Percentiles rank a stretch among this genome's conserved stretches.
These are phyloP conservation scores for Alitta virens DNA, from an alignment of 2,888 invertebrate genomes.

Conservation along the genomic window DNA sequence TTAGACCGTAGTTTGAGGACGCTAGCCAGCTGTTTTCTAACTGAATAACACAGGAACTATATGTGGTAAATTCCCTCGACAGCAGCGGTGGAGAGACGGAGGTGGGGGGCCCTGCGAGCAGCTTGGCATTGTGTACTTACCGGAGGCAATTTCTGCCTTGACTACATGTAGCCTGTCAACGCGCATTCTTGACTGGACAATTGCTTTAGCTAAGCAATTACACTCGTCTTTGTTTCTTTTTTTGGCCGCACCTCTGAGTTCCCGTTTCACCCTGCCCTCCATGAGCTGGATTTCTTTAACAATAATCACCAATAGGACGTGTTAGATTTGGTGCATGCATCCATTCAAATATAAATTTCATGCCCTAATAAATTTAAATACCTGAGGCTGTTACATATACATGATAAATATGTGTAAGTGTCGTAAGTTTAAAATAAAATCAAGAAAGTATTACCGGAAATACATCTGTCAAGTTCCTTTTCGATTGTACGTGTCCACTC, in stretches of 20 bases:
- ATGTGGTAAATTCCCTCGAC: no score
- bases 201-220: constrained; percentile 87
- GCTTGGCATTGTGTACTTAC: constrained; percentile 88
- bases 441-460: constrained; percentile 67
- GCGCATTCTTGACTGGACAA: constrained; percentile 82
- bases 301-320: not conserved
- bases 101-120: no score
- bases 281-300: constrained; percentile 83
- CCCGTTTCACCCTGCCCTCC: constrained; percentile 92
- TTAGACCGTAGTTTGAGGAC: no score
- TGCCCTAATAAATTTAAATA: no score
- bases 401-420: not conserved
- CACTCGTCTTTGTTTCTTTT: constrained; percentile 94
- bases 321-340: not conserved
- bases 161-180: constrained; percentile 85
- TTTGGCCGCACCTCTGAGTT: constrained; percentile 91
- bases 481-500: constrained; percentile 94
- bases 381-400: no score
- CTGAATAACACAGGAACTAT: no score
- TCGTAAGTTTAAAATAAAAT: not conserved
- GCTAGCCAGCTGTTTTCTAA: no score
- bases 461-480: constrained; percentile 94
- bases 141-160: constrained; percentile 95
- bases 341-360: not conserved
- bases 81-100: no score